Evolutionary conservation across 2,888 invertebrate species (phyloP), one percentile per base, ranked within the genome.

Genomic region (Rutpela maculata): DNA sequence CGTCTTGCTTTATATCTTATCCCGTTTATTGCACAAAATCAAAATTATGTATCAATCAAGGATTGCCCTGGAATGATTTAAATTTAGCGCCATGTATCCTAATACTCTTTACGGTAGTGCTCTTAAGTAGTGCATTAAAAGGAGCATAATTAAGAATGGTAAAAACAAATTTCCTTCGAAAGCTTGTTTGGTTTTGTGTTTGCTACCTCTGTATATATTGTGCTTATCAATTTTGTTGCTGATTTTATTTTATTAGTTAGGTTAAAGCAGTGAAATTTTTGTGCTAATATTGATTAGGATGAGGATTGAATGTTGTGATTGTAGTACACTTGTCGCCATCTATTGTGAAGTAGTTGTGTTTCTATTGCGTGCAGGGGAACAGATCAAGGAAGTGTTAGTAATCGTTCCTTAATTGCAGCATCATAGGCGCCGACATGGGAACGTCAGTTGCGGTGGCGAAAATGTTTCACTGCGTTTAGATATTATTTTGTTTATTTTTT

Each of bases 81-180:
- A 72, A 78, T 70, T 73, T 73, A 75, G 68, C 72, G 73, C 69
- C 72, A 75, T 78, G 75, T 43, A 26, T 66, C 50, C 63, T 43
- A 70, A 70, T 60, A 70, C 70, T 60, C 60, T 60, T 60, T 70
- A 60, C 70, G 70, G 70, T 70, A 62, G 70, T 70, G 70, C 60
- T 70, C 60, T 60, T 70, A 60, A 70, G 70, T 70, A 70, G 70
- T 70, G 70, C 70, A 70, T 60, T 70, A 70, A 62, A 70, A 70
- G 70, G 60, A 26, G 70, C 70, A 43, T 70, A 60, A 70, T 70
- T 70, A 70, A 60, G 35, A 60, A 70, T 70, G 70, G 70, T 70
- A 70, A 70, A 70, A 15, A 26, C 22, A 22, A 60, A 22, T 60
- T 70, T 70, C 60, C 18, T 17, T 18, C 18, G 10, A 19, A 18